phyloP scores from a whole-genome alignment of 2,797 vertebrate genomes.

The Hipposideros larvatus region DNA sequence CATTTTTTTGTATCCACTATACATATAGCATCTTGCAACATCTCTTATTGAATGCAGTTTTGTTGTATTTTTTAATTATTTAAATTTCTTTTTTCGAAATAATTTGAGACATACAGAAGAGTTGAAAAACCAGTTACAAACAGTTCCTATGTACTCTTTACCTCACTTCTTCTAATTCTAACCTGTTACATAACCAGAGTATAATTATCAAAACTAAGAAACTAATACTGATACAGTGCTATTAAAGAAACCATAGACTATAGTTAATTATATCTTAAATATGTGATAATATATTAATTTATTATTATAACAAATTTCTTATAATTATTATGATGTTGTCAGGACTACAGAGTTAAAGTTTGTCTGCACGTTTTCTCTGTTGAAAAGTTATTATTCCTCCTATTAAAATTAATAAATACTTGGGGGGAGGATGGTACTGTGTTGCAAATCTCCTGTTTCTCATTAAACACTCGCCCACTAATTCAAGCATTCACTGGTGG shows the following conservation, averaged over 20 bases:
- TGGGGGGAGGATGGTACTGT: background rate
- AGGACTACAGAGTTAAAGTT: background rate
- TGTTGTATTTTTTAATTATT: slow-evolving; percentile 22
- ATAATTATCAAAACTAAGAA: background rate
- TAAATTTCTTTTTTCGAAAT: slow-evolving; percentile 20
- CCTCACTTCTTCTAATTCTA: background rate
- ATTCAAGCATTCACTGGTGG: background rate
- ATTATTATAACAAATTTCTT: background rate
- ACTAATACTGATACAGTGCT: background rate
- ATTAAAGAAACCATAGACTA: background rate
- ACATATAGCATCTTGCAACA: background rate
- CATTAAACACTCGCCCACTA: background rate
- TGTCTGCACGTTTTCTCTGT: background rate
- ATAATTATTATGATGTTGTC: background rate
- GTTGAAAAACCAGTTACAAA: background rate
- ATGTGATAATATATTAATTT: too few relatives aligned
- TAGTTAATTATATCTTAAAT: too few relatives aligned
- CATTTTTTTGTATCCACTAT: background rate
- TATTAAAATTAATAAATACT: background rate
- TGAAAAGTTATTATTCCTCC: background rate
- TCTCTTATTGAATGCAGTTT: background rate
- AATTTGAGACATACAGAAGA: background rate
- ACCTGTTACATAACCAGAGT: background rate
- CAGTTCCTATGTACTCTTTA: background rate
- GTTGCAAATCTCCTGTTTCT: background rate